Evolutionary conservation across 2,113 vertebrate genomes (phyloP).

Genomic region (Nesoenas mayeri): DNA sequence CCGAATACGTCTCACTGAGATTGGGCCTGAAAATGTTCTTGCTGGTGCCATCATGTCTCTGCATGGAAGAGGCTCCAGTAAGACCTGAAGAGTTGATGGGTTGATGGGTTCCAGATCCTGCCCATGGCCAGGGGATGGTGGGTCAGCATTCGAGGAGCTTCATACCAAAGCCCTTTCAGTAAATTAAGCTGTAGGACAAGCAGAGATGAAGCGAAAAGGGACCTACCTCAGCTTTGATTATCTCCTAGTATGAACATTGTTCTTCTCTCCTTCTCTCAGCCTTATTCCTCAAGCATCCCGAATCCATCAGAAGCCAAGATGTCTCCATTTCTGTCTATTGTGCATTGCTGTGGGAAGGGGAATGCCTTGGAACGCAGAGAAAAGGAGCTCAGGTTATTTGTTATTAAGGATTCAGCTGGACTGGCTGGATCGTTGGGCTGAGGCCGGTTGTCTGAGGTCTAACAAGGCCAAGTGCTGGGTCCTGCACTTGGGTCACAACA

Average conservation of each 20-base stretch:
- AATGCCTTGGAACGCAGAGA: not conserved
- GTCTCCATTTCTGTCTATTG: not conserved
- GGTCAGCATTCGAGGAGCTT: not conserved
- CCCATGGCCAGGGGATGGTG: not conserved
- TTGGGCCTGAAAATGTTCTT: not conserved
- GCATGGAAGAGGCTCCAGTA: not conserved
- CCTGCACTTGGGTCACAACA: too few relatives aligned
- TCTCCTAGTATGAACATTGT: not conserved
- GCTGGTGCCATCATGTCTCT: not conserved
- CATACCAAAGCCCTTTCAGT: too few relatives aligned
- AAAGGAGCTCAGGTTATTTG: not conserved
- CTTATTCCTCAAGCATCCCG: not conserved
- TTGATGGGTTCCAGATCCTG: not conserved
- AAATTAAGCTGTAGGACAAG: not conserved
- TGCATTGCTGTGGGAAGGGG: not conserved
- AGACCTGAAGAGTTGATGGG: not conserved
- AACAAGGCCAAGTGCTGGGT: too few relatives aligned
- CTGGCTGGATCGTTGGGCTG: too few relatives aligned
- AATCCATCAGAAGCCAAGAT: fast-evolving
- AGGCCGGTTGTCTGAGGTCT: too few relatives aligned
- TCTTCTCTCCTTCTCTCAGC: not conserved
- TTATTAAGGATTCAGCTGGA: too few relatives aligned
- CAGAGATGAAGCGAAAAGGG: not conserved
- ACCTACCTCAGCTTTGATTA: not conserved
- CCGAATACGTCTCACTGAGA: not conserved